Conservation (phyloP, 1,140 invertebrate species). For the Brachionus calyciflorus region DNA sequence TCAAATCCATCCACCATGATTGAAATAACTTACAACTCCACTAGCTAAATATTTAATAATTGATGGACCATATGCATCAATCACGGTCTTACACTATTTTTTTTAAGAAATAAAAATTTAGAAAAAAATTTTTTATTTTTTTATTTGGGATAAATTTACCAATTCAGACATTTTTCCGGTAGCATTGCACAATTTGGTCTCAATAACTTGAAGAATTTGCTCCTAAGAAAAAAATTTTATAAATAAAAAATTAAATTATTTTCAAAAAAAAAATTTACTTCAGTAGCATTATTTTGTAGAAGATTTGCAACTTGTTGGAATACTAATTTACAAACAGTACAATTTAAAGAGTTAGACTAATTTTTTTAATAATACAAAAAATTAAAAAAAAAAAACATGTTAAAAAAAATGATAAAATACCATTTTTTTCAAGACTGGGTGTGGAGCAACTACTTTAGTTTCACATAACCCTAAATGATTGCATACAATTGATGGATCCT, state of each 20-base stretch:
- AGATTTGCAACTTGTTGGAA: constrained; percentile 20
- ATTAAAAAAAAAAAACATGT: not conserved
- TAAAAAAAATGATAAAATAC: not conserved
- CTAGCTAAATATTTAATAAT: constrained; percentile 21
- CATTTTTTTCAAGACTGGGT: constrained; percentile 21
- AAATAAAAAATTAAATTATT: not conserved
- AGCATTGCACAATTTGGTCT: constrained; percentile 27
- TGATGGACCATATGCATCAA: constrained; percentile 21
- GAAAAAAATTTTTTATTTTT: not conserved
- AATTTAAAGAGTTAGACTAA: constrained; percentile 23
- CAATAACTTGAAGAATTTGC: not conserved
- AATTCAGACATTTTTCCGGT: constrained; percentile 14
- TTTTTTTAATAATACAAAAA: not conserved
- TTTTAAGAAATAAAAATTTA: not conserved
- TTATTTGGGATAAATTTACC: not conserved
- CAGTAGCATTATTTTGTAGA: constrained; percentile 8
- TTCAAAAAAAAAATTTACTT: not conserved
- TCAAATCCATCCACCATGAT: no score
- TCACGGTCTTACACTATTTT: constrained; percentile 22
- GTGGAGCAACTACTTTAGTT: not conserved
- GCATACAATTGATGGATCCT: constrained; percentile 20
- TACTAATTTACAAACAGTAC: constrained; percentile 25
- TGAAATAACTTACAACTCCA: not conserved
- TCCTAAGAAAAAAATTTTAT: not conserved
- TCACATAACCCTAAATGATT: constrained; percentile 27